phyloP scores from a whole-genome alignment of 2,113 vertebrate species.

The Callaeas wilsoni region DNA sequence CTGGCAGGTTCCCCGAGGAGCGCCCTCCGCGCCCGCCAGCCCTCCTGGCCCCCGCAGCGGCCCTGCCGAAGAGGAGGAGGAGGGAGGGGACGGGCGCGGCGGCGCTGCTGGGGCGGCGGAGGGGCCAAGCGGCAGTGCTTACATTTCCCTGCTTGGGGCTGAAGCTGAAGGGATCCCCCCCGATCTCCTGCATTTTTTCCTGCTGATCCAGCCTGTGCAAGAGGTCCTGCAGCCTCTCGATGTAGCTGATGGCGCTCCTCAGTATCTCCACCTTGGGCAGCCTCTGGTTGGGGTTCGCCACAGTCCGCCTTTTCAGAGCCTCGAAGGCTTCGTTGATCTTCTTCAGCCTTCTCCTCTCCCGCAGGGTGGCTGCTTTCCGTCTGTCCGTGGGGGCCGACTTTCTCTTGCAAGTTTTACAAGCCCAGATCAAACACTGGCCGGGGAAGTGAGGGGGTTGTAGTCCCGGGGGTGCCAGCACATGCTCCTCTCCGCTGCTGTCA shows the following conservation, averaged over 20 bases:
- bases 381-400: slow-evolving; percentile 92
- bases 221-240: slow-evolving; percentile 91
- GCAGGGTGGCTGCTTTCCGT: slow-evolving; percentile 91
- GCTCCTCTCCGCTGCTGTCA: slow-evolving; percentile 91
- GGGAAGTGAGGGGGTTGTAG: slow-evolving; percentile 87
- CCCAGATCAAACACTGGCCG: slow-evolving; percentile 95
- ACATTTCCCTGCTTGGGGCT: slow-evolving; percentile 79
- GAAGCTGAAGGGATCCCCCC: slow-evolving; percentile 71
- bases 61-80: background rate
- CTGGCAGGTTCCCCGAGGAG: background rate
- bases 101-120: background rate
- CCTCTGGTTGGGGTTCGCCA: slow-evolving; percentile 94
- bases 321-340: slow-evolving; percentile 99
- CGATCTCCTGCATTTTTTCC: slow-evolving; percentile 79
- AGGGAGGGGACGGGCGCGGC: background rate
- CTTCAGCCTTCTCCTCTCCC: slow-evolving; percentile 91
- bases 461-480: slow-evolving; percentile 90
- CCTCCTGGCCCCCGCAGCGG: background rate
- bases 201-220: slow-evolving; percentile 90
- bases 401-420: slow-evolving; percentile 95
- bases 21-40: background rate
- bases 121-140: slow-evolving; percentile 62
- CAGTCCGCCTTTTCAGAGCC: slow-evolving; percentile 90
- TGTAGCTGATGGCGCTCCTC: slow-evolving; percentile 96
- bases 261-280: slow-evolving; percentile 98